These are phyloP conservation scores for Microtus montanus DNA, from an alignment of 2,113 vertebrate species.

Conservation along the genomic window DNA sequence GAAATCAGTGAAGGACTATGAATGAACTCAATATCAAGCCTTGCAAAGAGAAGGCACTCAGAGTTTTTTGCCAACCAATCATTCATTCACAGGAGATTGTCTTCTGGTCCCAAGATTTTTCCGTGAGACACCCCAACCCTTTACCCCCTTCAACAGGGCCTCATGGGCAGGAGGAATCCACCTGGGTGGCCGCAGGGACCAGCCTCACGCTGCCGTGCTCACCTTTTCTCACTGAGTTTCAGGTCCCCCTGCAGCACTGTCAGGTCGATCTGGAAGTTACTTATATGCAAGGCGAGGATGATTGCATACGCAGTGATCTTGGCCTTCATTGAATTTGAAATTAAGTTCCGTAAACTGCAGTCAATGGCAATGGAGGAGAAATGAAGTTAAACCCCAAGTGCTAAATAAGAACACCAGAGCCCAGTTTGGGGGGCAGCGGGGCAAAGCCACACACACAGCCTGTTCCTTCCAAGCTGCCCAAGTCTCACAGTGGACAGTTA, in stretches of 20 bases:
- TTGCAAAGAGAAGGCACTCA: background rate
- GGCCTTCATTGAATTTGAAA: slow-evolving; percentile 87
- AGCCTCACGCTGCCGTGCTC: background rate
- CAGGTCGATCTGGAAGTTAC: slow-evolving; percentile 85
- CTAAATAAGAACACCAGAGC: slow-evolving; percentile 2
- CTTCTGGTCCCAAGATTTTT: background rate
- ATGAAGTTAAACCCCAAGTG: slow-evolving; percentile 20
- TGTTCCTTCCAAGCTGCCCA: background rate
- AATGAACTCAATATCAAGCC: background rate
- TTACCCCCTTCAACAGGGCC: background rate
- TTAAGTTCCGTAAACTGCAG: slow-evolving; percentile 84
- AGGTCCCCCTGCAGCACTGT: slow-evolving; percentile 86
- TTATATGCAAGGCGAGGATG: slow-evolving; percentile 86
- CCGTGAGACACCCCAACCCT: background rate
- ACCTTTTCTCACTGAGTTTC: slow-evolving; percentile 87
- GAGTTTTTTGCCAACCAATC: background rate
- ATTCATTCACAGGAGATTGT: background rate
- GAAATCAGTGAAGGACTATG: background rate
- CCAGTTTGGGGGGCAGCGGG: background rate
- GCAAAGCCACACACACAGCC: background rate
- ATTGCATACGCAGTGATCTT: slow-evolving; percentile 85
- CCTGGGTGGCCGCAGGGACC: background rate
- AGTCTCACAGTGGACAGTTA: background rate
- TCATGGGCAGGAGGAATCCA: background rate
- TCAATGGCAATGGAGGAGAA: background rate